A percentile compares a stretch with the other conserved stretches of the same genome.
These are phyloP conservation scores for Galeopterus variegatus DNA, from an alignment of 2,113 vertebrate genomes.

Conservation along the genomic window DNA sequence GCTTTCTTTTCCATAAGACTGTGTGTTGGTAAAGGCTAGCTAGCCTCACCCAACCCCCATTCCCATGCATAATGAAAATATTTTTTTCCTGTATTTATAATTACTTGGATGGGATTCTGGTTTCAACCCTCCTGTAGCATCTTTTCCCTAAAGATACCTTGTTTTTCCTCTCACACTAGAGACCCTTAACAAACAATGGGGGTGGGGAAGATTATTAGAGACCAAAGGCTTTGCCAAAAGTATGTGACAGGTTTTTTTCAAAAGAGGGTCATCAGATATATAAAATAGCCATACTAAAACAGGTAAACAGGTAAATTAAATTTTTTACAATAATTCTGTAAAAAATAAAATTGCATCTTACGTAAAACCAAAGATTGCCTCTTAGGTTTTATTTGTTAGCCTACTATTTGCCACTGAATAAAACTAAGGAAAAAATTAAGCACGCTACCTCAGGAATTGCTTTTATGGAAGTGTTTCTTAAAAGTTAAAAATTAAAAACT, in stretches of 20 bases:
- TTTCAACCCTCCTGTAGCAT: conserved; percentile 70
- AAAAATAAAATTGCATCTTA: conserved; percentile 73
- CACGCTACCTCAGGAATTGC: conserved; percentile 54
- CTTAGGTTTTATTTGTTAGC: conserved; percentile 77
- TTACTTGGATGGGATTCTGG: conserved; percentile 82
- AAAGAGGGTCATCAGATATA: conserved; percentile 72
- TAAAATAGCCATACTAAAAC: conserved; percentile 81
- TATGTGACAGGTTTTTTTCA: conserved; percentile 78
- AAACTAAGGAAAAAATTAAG: conserved; percentile 65
- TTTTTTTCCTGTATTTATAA: conserved; percentile 79
- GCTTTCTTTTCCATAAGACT: conserved; percentile 66
- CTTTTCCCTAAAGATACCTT: conserved; percentile 87
- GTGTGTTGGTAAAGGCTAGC: background rate
- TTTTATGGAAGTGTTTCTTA: conserved; percentile 70
- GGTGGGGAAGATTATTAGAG: background rate
- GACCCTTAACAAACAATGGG: conserved; percentile 84
- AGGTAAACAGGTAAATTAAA: conserved; percentile 48
- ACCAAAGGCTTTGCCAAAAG: conserved; percentile 82
- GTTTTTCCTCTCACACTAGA: conserved; percentile 81
- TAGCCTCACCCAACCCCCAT: conserved; percentile 48
- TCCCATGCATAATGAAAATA: conserved; percentile 73
- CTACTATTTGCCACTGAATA: conserved; percentile 63
- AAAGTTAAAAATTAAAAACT: conserved; percentile 22
- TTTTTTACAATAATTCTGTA: conserved; percentile 40
- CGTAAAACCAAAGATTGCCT: conserved; percentile 73